Base-by-base conservation (phyloP, 1,140 invertebrate genomes). In the Holcopasites calliopsidis region DNA sequence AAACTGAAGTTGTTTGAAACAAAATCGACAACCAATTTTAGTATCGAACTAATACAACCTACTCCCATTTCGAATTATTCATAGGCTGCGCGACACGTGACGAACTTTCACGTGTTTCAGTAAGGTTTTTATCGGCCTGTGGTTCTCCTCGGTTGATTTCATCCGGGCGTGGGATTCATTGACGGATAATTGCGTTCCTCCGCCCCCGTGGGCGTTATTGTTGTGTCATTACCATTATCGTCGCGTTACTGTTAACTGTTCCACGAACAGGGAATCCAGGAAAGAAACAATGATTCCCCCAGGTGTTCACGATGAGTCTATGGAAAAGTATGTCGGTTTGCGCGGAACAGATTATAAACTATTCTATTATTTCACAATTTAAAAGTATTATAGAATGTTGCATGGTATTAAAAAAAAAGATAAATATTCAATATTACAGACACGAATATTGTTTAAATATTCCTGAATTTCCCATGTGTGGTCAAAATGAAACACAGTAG, bases 161-260 rank as follows among this genome's bases (percentile, higher is more conserved):
- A 21, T 50, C 18, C 31, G n/a, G 23, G 71, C 61, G 71, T 54
- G 49, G 61, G 61, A 74, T 4, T 74, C 71, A 55, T 66, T 66
- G 50, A 47, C 23, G 40, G 31, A 66, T 66, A 54, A 74, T 74
- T 66, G 35, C 61, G 40, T 35, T 31, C 52, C 13, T 13, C 21
- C 49, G 18, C 16, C 18, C 26, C 13, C 38, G 71, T 74, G 40
- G 71, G 71, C 60, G 71, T 65, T 35, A 74, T 74, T 74, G 61
- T 74, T 44, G 50, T 44, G 40, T 28, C 58, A 54, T 73, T 65
- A 72, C 60, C 49, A 50, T 54, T 31, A 72, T 52, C 58, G 58
- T 64, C 33, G 58, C 38, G 44, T 64, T 52, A 64, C 58, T 23
- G 47, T 64, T 40, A 49, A 49, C 18, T 40, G 47, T 40, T 1